Percentiles rank a stretch among this genome's conserved stretches.
These are phyloP conservation scores for Platichthys flesus DNA, from an alignment of 2,113 vertebrate genomes.

Conservation along the genomic window DNA sequence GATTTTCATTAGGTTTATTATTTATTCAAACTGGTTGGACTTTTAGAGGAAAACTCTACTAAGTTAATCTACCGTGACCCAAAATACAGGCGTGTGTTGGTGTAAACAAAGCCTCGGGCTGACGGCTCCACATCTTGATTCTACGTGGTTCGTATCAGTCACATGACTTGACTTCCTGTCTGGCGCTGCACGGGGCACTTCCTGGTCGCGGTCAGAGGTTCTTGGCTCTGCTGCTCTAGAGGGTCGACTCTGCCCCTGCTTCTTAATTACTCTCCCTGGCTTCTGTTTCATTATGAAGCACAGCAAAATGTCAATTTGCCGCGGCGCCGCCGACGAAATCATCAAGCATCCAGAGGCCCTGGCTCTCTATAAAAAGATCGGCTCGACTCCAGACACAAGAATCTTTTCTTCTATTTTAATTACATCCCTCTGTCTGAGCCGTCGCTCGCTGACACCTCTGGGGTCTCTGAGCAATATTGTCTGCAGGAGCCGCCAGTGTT, in stretches of 20 bases:
- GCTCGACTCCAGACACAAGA: slow-evolving; percentile 32
- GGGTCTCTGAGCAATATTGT: slow-evolving; percentile 59
- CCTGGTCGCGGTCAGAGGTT: neutral
- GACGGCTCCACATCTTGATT: neutral
- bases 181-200: neutral
- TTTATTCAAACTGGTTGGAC: neutral
- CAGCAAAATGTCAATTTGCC: slow-evolving; percentile 46
- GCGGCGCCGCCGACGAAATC: slow-evolving; percentile 8
- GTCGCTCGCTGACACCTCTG: slow-evolving; percentile 64
- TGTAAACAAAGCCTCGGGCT: slow-evolving; percentile 33
- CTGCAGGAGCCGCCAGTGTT: slow-evolving; percentile 22
- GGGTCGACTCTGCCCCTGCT: neutral
- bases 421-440: slow-evolving; percentile 44
- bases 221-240: slow-evolving; percentile 13
- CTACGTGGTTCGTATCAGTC: too few species aligned
- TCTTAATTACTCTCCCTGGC: slow-evolving; percentile 42
- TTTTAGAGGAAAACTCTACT: neutral
- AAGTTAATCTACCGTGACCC: neutral
- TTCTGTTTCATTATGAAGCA: slow-evolving; percentile 57
- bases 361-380: slow-evolving; percentile 42
- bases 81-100: slow-evolving; percentile 26
- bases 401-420: slow-evolving; percentile 69
- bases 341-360: slow-evolving; percentile 46
- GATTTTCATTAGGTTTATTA: too few species aligned
- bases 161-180: neutral